These are phyloP conservation scores for Oithona nana DNA, from an alignment of 2,888 invertebrate genomes.

Conservation along the genomic window DNA sequence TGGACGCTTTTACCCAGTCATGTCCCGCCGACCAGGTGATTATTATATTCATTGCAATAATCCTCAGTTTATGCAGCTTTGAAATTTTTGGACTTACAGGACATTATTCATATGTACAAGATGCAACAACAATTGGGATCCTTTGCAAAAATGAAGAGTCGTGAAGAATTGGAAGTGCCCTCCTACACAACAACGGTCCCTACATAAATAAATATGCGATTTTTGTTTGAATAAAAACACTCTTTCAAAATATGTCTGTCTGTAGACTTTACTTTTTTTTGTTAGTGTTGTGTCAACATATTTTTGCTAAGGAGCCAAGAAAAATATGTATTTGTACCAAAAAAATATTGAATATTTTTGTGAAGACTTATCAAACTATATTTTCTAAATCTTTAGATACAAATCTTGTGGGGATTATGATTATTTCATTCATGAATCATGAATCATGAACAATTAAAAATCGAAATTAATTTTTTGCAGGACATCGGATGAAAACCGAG, in stretches of 20 bases:
- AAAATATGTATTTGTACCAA: no score
- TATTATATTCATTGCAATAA: neutral
- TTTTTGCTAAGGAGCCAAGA: no score
- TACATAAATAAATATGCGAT: neutral
- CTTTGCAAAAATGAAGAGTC: slow-evolving; percentile 76
- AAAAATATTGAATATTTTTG: no score
- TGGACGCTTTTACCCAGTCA: slow-evolving; percentile 85
- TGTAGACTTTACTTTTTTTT: no score
- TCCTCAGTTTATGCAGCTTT: neutral
- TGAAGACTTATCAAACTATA: no score
- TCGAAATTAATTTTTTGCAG: no score
- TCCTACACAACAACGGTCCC: slow-evolving; percentile 94
- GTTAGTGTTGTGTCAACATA: no score
- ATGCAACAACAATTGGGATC: slow-evolving; percentile 71
- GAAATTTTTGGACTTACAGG: slow-evolving; percentile 33
- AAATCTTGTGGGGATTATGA: no score
- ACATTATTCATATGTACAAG: slow-evolving; percentile 96
- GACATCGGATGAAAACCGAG: no score
- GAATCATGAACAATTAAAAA: no score
- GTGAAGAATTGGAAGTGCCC: slow-evolving; percentile 88
- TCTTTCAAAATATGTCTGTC: neutral
- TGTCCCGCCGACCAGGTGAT: slow-evolving; percentile 79
- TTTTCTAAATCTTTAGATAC: no score
- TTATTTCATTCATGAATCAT: no score
- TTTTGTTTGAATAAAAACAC: neutral